phyloP scores from a whole-genome alignment of 2,113 vertebrate genomes.

The Haplochromis vanheusdeni region DNA sequence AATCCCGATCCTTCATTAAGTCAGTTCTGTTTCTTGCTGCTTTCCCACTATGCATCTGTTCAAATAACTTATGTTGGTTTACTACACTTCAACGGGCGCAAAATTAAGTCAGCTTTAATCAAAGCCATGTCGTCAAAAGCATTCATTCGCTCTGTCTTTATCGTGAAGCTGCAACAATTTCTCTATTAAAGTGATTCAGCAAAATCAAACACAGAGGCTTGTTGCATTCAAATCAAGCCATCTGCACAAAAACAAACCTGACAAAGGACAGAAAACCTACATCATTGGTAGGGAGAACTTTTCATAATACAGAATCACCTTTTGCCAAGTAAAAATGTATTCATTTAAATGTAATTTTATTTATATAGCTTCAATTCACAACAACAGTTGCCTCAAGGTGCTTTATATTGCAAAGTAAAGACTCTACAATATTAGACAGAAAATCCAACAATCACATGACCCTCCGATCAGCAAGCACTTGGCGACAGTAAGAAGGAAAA shows the following conservation, averaged over 20 bases:
- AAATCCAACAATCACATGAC: background rate
- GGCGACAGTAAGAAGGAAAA: background rate
- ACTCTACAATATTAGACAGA: background rate
- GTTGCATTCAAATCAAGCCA: background rate
- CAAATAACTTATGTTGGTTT: background rate
- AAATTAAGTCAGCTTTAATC: conserved; percentile 4
- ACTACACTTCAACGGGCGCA: background rate
- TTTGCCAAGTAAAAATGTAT: background rate
- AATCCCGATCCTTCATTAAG: conserved; percentile 16
- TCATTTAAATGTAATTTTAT: background rate
- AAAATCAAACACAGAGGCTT: background rate
- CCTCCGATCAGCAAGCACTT: background rate
- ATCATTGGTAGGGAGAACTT: background rate
- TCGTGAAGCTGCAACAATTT: background rate
- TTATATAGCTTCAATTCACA: background rate
- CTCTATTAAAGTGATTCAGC: background rate
- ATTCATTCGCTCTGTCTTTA: background rate
- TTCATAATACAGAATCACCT: background rate
- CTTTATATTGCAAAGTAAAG: background rate
- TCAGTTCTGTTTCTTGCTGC: background rate
- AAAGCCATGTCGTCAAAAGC: background rate
- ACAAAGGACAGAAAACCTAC: background rate
- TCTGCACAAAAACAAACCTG: background rate
- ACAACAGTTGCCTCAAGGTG: background rate
- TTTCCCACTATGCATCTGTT: background rate